phyloP scores from a whole-genome alignment of 2,888 invertebrate genomes.

The Pheosia gnoma region DNA sequence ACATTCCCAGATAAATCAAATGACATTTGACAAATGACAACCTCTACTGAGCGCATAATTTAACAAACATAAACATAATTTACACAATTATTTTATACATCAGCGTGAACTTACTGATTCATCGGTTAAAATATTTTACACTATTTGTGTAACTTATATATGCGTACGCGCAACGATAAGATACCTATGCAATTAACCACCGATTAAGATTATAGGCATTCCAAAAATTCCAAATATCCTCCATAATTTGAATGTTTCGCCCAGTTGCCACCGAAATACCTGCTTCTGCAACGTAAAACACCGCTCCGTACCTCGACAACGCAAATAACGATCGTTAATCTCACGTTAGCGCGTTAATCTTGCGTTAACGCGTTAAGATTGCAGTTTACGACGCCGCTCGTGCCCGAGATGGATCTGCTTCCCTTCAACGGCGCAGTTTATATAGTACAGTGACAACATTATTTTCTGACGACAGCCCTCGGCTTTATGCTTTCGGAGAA shows the following conservation, averaged over 20 bases:
- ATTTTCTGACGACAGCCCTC: slow-evolving; percentile 29
- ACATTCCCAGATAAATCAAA: too few relatives aligned
- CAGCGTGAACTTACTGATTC: too few relatives aligned
- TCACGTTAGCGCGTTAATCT: slow-evolving; percentile 38
- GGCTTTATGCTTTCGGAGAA: slow-evolving; percentile 14
- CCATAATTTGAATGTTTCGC: background rate
- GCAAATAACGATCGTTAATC: slow-evolving; percentile 45
- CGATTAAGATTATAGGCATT: too few relatives aligned
- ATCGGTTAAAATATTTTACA: too few relatives aligned
- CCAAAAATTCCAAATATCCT: too few relatives aligned
- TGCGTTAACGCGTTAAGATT: slow-evolving; percentile 28
- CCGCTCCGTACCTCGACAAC: slow-evolving; percentile 13
- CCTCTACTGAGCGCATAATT: too few relatives aligned
- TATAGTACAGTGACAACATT: slow-evolving; percentile 34
- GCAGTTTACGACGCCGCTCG: slow-evolving; percentile 37
- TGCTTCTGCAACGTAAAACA: background rate
- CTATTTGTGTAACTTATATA: too few relatives aligned
- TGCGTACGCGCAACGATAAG: too few relatives aligned
- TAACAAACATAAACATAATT: too few relatives aligned
- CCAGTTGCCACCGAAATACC: background rate
- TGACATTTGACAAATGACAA: too few relatives aligned
- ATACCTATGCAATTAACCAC: too few relatives aligned
- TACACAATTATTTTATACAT: too few relatives aligned
- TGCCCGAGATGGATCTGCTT: slow-evolving; percentile 37
- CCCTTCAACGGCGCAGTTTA: slow-evolving; percentile 28